Percentiles rank a stretch among this genome's conserved stretches.
Evolutionary conservation across 2,113 vertebrate genomes (phyloP).

Genomic region (Saguinus midas): DNA sequence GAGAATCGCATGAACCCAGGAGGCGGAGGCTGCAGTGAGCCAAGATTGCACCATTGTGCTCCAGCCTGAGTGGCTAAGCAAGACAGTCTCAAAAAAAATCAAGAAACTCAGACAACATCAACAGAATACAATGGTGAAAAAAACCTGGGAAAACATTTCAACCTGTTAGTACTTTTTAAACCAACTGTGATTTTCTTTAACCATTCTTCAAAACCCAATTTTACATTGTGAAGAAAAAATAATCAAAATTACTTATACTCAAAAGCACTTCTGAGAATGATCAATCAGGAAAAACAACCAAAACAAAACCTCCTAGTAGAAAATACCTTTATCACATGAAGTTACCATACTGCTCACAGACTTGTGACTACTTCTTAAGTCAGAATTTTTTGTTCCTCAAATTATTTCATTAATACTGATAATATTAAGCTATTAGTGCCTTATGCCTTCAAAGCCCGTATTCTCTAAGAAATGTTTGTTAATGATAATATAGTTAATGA

Average conservation of each 20-base stretch:
- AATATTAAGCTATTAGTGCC: neutral
- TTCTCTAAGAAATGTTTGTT: neutral
- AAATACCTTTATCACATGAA: neutral
- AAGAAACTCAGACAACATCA: neutral
- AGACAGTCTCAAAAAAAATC: neutral
- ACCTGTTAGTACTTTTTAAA: neutral
- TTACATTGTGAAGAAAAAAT: neutral
- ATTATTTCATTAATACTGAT: slow-evolving; percentile 15
- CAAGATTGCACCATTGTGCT: no score
- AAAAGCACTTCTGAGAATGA: neutral
- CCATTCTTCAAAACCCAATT: neutral
- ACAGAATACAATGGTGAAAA: neutral
- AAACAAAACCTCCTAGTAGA: neutral
- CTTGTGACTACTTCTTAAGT: neutral
- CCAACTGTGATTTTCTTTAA: neutral
- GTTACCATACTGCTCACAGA: neutral
- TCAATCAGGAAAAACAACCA: neutral
- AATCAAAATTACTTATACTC: neutral
- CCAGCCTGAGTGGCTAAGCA: no score
- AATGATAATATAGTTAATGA: slow-evolving; percentile 4
- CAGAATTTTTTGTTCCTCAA: neutral
- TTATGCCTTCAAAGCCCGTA: neutral
- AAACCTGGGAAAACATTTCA: neutral
- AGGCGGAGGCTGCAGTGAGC: no score
- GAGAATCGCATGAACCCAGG: no score